Conservation (phyloP, 1,140 invertebrate genomes). For the Cyclargus thomasi region DNA sequence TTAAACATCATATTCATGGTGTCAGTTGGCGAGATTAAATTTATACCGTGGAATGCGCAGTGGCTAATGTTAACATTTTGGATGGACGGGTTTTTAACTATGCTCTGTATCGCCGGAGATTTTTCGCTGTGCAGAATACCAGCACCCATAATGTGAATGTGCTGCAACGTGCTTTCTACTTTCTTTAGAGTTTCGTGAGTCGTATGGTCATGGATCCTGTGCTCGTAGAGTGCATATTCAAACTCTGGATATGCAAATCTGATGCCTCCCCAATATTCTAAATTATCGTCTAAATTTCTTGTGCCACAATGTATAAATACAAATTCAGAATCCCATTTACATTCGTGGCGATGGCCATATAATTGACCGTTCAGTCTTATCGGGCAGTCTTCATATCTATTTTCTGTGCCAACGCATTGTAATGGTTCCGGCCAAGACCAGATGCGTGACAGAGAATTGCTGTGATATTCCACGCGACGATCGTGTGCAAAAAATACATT, state of each 20-base stretch:
- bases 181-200: slow-evolving; percentile 82
- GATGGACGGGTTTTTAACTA: slow-evolving; percentile 89
- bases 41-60: slow-evolving; percentile 93
- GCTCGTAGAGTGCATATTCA: slow-evolving; percentile 89
- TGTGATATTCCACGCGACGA: slow-evolving; percentile 88
- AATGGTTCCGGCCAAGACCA: slow-evolving; percentile 97
- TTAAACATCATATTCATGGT: slow-evolving; percentile 82
- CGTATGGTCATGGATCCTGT: slow-evolving; percentile 86
- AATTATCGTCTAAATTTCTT: slow-evolving; percentile 80
- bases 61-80: slow-evolving; percentile 88
- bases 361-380: slow-evolving; percentile 92
- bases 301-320: slow-evolving; percentile 95
- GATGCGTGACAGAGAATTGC: slow-evolving; percentile 87
- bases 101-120: slow-evolving; percentile 91
- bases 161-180: slow-evolving; percentile 86
- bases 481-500: slow-evolving; percentile 91
- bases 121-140: slow-evolving; percentile 97
- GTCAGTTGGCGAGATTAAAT: slow-evolving; percentile 91
- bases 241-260: slow-evolving; percentile 92
- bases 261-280: slow-evolving; percentile 97
- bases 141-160: slow-evolving; percentile 93
- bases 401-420: slow-evolving; percentile 89
- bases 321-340: slow-evolving; percentile 91
- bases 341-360: slow-evolving; percentile 88
- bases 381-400: slow-evolving; percentile 88